Percentiles rank a stretch among this genome's conserved stretches.
These are phyloP conservation scores for Conus betulinus DNA, from an alignment of 1,140 invertebrate genomes.

Conservation along the genomic window DNA sequence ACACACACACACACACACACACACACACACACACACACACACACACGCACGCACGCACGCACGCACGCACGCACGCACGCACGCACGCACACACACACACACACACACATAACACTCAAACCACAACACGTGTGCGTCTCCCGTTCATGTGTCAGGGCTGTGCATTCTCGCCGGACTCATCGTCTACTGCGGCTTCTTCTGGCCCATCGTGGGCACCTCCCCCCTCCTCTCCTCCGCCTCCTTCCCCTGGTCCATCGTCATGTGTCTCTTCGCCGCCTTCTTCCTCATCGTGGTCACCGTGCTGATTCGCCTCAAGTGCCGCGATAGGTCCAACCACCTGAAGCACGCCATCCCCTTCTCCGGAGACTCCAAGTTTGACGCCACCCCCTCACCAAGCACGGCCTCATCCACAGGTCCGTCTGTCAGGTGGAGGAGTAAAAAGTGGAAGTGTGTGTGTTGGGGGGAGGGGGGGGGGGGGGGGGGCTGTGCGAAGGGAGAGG, in stretches of 20 bases:
- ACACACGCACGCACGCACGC: no score
- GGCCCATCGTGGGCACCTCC: constrained; percentile 34
- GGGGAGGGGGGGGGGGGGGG: not conserved
- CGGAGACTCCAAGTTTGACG: constrained; percentile 41
- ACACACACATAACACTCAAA: no score
- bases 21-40: no score
- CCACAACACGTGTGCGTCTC: no score
- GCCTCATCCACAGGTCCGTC: constrained; percentile 36
- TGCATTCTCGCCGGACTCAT: constrained; percentile 30
- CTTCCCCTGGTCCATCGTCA: constrained; percentile 42
- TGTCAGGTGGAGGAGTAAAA: not conserved
- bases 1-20: no score
- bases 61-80: no score
- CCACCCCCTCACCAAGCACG: constrained; percentile 42
- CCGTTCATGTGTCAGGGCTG: constrained; percentile 26
- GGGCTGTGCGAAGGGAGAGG: not conserved
- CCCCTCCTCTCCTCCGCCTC: constrained; percentile 4
- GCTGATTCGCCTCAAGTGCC: constrained; percentile 35
- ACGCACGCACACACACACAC: no score
- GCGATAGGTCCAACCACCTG: constrained; percentile 2
- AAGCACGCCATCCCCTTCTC: constrained; percentile 43
- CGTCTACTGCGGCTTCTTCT: constrained; percentile 37
- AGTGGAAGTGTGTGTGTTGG: not conserved
- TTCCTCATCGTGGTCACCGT: constrained; percentile 37
- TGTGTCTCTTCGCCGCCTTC: constrained; percentile 40